Evolutionary conservation across 2,888 invertebrate genomes (phyloP), one percentile per base, ranked within the genome.

Genomic region (Pharmacophagus antenor): DNA sequence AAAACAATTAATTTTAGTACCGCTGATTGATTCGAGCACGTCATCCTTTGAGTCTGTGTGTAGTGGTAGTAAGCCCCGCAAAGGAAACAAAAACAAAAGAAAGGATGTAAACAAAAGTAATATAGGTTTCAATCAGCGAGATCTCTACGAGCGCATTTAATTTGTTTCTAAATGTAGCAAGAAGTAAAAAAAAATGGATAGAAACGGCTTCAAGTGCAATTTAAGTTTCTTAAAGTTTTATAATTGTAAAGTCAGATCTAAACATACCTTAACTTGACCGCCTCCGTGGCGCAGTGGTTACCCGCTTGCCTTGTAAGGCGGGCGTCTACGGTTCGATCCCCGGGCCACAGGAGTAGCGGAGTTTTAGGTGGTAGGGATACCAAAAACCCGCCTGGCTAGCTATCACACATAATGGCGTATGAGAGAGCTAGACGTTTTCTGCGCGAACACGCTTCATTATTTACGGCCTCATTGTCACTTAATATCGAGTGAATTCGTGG

Each of bases 101-200:
- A 69, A 65, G 63, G 69, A 69, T 74, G 73, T 79, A 79, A 82
- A 82, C 80, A 82, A 82, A 82, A 77, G 75, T 62, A 75, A 73
- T 74, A 75, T 74, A 70, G 72, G 70, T 74, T 77, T 77, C 72
- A 79, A 76, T 79, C 54, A 54, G 62, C 63, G 57, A 23, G 61
- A 61, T 54, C 56, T 62, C 60, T 56, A 57, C 49, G 51, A 52
- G 37, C 23, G 23, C 54, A 60, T 59, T 59, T 61, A 63, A 57
- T 64, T 58, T 49, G 53, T 27, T 23, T 25, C 49, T 46, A 56
- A 61, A 55, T 58, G 41, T 46, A 58, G 51, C 41, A 56, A 41
- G 25, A 51, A 21, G n/a, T n/a, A 42, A 22, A 6, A 27, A 47
- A 3, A 23, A n/a, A 37, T n/a, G 15, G 15, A n/a, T n/a, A n/a